phyloP scores from a whole-genome alignment of 2,888 invertebrate genomes.

The Fragum sueziense region DNA sequence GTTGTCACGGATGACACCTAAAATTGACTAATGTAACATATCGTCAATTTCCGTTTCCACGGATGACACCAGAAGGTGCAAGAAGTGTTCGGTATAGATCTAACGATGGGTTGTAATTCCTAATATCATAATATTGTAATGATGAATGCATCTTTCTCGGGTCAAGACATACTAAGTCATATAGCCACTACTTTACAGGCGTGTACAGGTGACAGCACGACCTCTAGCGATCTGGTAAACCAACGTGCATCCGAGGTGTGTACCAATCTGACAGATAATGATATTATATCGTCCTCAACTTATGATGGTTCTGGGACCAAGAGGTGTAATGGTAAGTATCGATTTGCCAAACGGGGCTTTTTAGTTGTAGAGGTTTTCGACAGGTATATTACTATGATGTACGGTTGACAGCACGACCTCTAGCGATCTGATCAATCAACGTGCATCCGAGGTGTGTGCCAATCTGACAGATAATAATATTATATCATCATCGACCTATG shows the following conservation, averaged over 20 bases:
- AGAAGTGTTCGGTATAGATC: too few relatives aligned
- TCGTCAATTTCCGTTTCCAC: too few relatives aligned
- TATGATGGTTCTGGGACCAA: conserved; percentile 9
- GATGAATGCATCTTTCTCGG: too few relatives aligned
- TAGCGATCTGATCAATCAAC: conserved; percentile 10
- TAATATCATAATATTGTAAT: too few relatives aligned
- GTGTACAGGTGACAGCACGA: neutral
- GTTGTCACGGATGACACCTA: too few relatives aligned
- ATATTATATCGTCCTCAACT: neutral
- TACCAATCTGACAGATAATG: conserved; percentile 9
- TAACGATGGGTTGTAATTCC: too few relatives aligned
- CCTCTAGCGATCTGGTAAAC: neutral
- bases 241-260: conserved; percentile 17
- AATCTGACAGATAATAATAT: conserved; percentile 7
- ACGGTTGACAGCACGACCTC: neutral
- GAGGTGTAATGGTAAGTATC: neutral
- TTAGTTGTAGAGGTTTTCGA: too few relatives aligned
- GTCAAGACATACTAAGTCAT: too few relatives aligned
- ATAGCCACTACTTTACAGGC: neutral
- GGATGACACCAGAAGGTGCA: too few relatives aligned
- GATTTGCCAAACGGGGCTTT: too few relatives aligned
- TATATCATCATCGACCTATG: neutral
- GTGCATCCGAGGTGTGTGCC: conserved; percentile 17
- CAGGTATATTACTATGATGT: too few relatives aligned
- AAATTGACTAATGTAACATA: too few relatives aligned